Conservation (phyloP, 35 echinoderm and acorn worm species). For the Strongylocentrotus purpuratus region DNA sequence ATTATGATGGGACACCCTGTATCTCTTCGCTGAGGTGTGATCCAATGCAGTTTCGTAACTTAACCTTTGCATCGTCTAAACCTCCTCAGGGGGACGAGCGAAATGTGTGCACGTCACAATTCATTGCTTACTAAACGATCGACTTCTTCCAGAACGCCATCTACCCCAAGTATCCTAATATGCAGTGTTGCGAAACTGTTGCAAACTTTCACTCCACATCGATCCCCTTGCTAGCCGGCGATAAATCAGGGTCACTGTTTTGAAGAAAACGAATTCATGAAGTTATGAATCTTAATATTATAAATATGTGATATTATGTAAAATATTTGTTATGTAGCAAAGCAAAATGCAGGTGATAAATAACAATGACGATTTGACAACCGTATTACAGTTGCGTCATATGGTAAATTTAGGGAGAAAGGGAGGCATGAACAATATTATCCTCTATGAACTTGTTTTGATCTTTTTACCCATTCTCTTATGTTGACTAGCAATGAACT, state of each 20-base stretch:
- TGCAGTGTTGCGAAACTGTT: neutral
- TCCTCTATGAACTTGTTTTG: too few species aligned
- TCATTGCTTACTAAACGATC: neutral
- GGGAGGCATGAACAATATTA: too few species aligned
- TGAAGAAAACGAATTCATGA: neutral
- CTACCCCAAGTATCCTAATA: neutral
- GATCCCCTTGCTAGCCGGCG: neutral
- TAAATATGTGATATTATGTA: neutral
- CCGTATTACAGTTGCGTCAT: neutral
- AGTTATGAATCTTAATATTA: neutral
- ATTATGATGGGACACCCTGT: neutral
- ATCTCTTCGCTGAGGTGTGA: constrained; percentile 35
- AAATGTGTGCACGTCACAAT: constrained; percentile 19
- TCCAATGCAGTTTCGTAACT: constrained; percentile 17
- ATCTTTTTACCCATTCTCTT: too few species aligned
- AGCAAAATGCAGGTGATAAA: neutral
- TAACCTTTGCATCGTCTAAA: neutral
- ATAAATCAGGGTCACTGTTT: neutral
- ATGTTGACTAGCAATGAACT: too few species aligned
- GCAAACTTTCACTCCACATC: neutral
- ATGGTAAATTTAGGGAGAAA: neutral
- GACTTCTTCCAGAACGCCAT: neutral
- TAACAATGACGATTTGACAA: neutral
- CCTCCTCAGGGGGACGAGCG: neutral
- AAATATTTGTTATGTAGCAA: neutral